Evolutionary conservation across 2,888 invertebrate genomes (phyloP), one percentile per base, ranked within the genome.

Genomic region (Boloria selene): DNA sequence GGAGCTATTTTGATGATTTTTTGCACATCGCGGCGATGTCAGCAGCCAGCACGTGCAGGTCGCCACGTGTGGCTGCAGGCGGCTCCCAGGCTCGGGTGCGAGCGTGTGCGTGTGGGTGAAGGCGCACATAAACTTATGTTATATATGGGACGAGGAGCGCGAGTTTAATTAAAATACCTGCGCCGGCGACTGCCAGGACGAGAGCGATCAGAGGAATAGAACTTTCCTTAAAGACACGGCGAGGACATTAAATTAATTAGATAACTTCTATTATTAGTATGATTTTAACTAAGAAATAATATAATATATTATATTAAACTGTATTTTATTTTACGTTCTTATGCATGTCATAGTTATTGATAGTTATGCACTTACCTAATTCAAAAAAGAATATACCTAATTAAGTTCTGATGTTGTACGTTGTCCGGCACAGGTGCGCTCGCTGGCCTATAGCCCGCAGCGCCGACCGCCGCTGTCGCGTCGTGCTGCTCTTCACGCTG

Each of bases 91-190:
- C 65, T 47, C 56, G 59, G 16, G 50, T 18, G 49, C 22, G 53
- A 14, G 66, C 42, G 64, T 45, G 47, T 47, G 50, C 26, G 63
- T 42, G 58, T 51, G 61, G 1, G 42, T 22, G 61, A 38, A 17
- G 16, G 31, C 6, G 49, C 49, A 54, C 67, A 68, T 70, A 69
- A 63, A 62, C 63, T 63, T 68, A 70, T 61, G 67, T 68, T 65
- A 65, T 67, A 68, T 66, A 64, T 61, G 70, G 61, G 64, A 55
- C 58, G 64, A 65, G 66, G 65, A 67, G 63, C 67, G 74, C 73
- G 73, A 73, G 74, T 76, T 81, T 80, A 79, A 82, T 82, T 81
- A 81, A 82, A 80, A 81, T 81, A 78, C 79, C 79, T 73, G 74
- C 68, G 74, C 71, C 69, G 71, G 71, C 67, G 72, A 64, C 54